Base-by-base conservation (phyloP, 1,140 invertebrate genomes). In the Drosophila paulistorum region DNA sequence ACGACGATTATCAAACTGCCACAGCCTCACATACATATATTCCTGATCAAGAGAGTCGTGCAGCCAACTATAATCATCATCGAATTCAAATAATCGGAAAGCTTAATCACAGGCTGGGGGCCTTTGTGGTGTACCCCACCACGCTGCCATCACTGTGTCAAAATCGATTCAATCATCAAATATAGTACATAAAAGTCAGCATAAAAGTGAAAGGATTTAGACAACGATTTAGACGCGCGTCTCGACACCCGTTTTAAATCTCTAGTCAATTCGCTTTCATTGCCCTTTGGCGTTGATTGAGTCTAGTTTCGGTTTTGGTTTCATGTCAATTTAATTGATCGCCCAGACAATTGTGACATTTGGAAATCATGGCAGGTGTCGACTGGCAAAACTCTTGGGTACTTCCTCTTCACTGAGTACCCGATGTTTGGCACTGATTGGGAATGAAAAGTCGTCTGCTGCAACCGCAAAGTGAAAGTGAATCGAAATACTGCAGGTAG, bases 281-380 rank as follows among this genome's bases (percentile, higher is more conserved):
- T 51, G 45, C 45, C 45, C 45, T 51, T 51, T 51, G 45, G n/a
- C 59, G 61, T 39, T 59, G 61, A 48, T 51, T 51, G 45, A 20
- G 45, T 23, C 45, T 51, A 51, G 45, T 51, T 51, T 51, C 45
- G 45, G 20, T 51, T 51, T 51, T 10, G 45, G 20, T 51, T 23
- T 51, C 45, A 51, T 23, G 45, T 51, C 45, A 51, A 51, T n/a
- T 51, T 51, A 51, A 51, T 51, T 51, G 45, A 51, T 51, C 45
- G 45, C 45, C 20, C 45, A 45, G 69, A 76, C 74, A 73, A 64
- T 48, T 48, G 17, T 51, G 45, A 51, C 45, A 51, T 51, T 51
- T 51, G 45, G 45, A 20, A 23, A 35, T 68, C 45, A 20, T 51
- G 45, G 45, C 45, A 51, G 45, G 45, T 51, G 45, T 48, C 45